A percentile compares a stretch with the other conserved stretches of the same genome.
Conservation (phyloP, 2,888 invertebrate species). For the Volucella zonaria region DNA sequence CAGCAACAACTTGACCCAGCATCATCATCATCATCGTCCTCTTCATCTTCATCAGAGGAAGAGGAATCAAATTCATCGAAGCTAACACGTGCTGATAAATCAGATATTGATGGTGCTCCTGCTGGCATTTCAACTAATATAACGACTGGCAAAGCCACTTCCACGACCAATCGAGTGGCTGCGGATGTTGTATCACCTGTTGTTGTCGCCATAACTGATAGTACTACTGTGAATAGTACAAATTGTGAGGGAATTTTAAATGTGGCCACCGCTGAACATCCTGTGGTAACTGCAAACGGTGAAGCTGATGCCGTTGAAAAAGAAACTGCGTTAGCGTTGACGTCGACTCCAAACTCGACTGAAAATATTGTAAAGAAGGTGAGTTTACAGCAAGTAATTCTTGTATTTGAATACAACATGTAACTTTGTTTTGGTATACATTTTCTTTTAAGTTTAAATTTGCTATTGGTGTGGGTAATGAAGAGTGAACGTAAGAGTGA, state of each 20-base stretch:
- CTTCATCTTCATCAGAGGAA: slow-evolving; percentile 76
- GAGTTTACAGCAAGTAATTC: neutral
- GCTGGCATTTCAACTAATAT: slow-evolving; percentile 56
- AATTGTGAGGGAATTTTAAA: slow-evolving; percentile 66
- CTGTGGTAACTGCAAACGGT: slow-evolving; percentile 66
- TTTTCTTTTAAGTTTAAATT: no score
- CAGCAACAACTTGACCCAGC: slow-evolving; percentile 66
- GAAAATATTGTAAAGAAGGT: slow-evolving; percentile 71
- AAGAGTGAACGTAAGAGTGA: no score
- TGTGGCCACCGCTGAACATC: slow-evolving; percentile 39
- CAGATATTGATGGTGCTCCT: slow-evolving; percentile 51
- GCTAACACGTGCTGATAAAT: slow-evolving; percentile 57
- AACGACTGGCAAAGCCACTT: slow-evolving; percentile 62
- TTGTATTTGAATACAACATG: no score
- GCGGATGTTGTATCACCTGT: slow-evolving; percentile 76
- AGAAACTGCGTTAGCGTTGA: slow-evolving; percentile 63
- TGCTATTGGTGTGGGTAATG: no score
- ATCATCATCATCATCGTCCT: slow-evolving; percentile 75
- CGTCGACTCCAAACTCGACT: slow-evolving; percentile 56
- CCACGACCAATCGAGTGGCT: slow-evolving; percentile 61
- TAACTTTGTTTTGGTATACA: no score
- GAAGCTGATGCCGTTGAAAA: slow-evolving; percentile 66
- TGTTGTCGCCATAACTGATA: slow-evolving; percentile 77
- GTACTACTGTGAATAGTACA: slow-evolving; percentile 72
- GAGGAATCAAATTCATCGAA: slow-evolving; percentile 56